A percentile compares a stretch with the other conserved stretches of the same genome.
Evolutionary conservation across 1,140 invertebrate species (phyloP).

Genomic region (Sycophaga agraensis): DNA sequence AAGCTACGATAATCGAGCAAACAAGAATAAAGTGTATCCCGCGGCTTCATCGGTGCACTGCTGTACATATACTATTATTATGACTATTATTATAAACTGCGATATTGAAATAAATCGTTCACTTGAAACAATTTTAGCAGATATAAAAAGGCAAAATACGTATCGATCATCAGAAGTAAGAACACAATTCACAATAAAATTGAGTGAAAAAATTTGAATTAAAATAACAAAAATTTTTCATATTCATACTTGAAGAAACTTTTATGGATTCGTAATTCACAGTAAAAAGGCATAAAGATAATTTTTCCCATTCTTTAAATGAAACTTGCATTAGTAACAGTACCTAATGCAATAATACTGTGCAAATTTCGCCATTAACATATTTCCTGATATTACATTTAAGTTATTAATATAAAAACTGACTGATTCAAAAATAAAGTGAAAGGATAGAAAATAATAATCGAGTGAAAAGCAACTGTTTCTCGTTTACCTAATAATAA

Average conservation of each 20-base stretch:
- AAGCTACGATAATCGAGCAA: conserved; percentile 2
- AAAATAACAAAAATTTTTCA: no score
- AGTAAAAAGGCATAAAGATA: no score
- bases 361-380: no score
- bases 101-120: conserved; percentile 23
- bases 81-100: conserved; percentile 14
- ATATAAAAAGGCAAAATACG: conserved; percentile 18
- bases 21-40: conserved; percentile 1
- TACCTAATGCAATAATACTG: no score
- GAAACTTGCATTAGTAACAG: no score
- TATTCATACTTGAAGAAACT: no score
- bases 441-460: conserved; percentile 4
- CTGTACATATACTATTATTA: conserved; percentile 48
- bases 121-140: conserved; percentile 30
- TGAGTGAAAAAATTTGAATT: not conserved
- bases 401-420: no score
- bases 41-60: conserved; percentile 36
- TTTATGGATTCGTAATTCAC: no score
- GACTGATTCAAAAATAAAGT: conserved; percentile 1
- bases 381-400: no score
- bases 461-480: conserved; percentile 25
- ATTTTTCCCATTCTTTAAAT: no score
- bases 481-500: conserved; percentile 26
- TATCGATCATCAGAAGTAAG: not conserved
- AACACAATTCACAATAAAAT: not conserved